A percentile compares a stretch with the other conserved stretches of the same genome.
Conservation (phyloP, 2,113 vertebrate genomes). For the Bungarus multicinctus region DNA sequence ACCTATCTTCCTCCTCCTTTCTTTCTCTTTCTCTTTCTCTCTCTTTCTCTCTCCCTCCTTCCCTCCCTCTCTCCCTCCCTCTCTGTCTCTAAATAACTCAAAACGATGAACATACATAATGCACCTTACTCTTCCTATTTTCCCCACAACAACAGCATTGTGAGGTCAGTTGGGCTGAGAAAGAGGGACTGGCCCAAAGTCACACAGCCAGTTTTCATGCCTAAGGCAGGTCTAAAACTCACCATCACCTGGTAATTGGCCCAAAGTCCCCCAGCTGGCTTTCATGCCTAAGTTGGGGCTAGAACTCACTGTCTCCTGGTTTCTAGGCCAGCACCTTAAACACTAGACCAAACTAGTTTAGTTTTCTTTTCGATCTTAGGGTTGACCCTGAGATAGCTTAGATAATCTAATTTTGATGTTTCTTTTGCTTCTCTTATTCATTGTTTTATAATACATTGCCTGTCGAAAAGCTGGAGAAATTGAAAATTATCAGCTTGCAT, state of each 20-base stretch:
- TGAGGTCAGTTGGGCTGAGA: neutral
- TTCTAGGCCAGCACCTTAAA: neutral
- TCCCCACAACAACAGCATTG: neutral
- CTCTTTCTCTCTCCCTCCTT: too few species aligned
- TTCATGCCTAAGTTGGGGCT: neutral
- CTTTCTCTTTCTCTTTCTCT: too few species aligned
- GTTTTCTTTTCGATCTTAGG: neutral
- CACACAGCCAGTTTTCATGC: neutral
- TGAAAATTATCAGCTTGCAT: neutral
- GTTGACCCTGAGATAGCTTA: neutral
- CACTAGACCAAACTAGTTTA: neutral
- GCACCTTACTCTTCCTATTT: neutral
- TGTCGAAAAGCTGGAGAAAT: neutral
- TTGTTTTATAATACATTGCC: neutral
- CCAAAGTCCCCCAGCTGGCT: neutral
- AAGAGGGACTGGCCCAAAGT: neutral
- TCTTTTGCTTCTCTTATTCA: neutral
- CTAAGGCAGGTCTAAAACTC: neutral
- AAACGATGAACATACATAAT: neutral
- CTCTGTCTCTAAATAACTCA: neutral
- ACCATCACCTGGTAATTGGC: neutral
- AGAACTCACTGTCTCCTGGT: neutral
- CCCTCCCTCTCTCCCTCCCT: rapidly evolving
- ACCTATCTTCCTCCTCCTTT: too few species aligned
- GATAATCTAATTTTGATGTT: neutral